phyloP scores from a whole-genome alignment of 2,113 vertebrate species.

The Thalassoma bifasciatum region DNA sequence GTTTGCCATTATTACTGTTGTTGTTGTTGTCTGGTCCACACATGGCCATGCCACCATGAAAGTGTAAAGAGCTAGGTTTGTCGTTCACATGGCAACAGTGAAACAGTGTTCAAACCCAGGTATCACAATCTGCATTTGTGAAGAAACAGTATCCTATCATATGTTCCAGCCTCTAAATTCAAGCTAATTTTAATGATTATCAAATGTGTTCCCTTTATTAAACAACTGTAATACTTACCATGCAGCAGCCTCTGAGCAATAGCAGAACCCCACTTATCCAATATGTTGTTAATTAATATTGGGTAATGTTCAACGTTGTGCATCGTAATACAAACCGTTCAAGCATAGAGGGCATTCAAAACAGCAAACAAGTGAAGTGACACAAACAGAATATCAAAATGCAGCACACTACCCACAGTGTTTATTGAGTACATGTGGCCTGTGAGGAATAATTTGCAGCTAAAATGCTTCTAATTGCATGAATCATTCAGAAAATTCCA shows the following conservation, averaged over 20 bases:
- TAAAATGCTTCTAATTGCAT: constrained; percentile 70
- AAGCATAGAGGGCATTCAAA: constrained; percentile 50
- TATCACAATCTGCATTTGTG: background rate
- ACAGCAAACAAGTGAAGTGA: constrained; percentile 38
- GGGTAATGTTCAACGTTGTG: constrained; percentile 45
- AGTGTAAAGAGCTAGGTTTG: too few relatives aligned
- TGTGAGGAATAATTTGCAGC: constrained; percentile 67
- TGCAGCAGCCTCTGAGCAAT: constrained; percentile 16
- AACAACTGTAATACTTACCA: background rate
- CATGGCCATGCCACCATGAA: too few relatives aligned
- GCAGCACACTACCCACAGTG: constrained; percentile 16
- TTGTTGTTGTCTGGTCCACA: too few relatives aligned
- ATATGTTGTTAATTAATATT: constrained; percentile 52
- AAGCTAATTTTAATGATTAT: constrained; percentile 19
- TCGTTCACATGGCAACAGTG: too few relatives aligned
- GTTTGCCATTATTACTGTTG: too few relatives aligned
- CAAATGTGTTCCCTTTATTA: constrained; percentile 12
- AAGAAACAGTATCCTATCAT: background rate
- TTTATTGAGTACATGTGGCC: constrained; percentile 36
- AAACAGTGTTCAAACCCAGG: too few relatives aligned
- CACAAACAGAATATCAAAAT: constrained; percentile 12
- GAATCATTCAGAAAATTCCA: constrained; percentile 71
- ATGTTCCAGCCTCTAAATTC: background rate
- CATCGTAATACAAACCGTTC: constrained; percentile 45
- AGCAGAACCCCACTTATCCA: constrained; percentile 32